A percentile compares a stretch with the other conserved stretches of the same genome.
These are phyloP conservation scores for Dicentrarchus labrax DNA, from an alignment of 2,113 vertebrate genomes.

Conservation along the genomic window DNA sequence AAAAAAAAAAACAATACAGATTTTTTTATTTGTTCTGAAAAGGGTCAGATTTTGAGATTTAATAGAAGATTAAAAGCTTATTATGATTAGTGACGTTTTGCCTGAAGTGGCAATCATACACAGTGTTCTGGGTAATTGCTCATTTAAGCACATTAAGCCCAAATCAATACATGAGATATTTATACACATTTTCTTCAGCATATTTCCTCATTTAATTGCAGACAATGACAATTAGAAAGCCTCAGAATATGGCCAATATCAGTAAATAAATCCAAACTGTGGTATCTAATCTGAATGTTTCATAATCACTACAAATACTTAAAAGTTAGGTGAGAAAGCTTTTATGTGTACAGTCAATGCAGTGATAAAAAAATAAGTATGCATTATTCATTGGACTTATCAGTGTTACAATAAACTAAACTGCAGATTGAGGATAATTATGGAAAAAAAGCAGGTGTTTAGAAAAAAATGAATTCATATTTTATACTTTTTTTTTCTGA, in stretches of 20 bases:
- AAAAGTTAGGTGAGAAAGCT: background rate
- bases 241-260: background rate
- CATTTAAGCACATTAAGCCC: constrained; percentile 37
- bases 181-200: background rate
- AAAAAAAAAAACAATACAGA: background rate
- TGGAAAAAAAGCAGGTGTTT: no score
- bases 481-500: background rate
- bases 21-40: background rate
- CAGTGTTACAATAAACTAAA: no score
- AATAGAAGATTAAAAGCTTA: constrained; percentile 40
- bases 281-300: background rate
- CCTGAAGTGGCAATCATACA: background rate
- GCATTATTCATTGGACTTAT: no score
- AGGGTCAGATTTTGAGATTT: constrained; percentile 20
- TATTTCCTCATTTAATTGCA: background rate
- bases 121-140: constrained; percentile 39
- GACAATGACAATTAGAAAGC: background rate
- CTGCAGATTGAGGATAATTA: no score
- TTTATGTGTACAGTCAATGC: background rate
- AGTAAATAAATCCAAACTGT: background rate
- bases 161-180: constrained; percentile 23
- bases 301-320: background rate
- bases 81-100: constrained; percentile 44
- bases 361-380: no score
- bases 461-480: no score